Evolutionary conservation across 2,797 vertebrate species (phyloP).

Genomic region (Chromobotia macracanthus): DNA sequence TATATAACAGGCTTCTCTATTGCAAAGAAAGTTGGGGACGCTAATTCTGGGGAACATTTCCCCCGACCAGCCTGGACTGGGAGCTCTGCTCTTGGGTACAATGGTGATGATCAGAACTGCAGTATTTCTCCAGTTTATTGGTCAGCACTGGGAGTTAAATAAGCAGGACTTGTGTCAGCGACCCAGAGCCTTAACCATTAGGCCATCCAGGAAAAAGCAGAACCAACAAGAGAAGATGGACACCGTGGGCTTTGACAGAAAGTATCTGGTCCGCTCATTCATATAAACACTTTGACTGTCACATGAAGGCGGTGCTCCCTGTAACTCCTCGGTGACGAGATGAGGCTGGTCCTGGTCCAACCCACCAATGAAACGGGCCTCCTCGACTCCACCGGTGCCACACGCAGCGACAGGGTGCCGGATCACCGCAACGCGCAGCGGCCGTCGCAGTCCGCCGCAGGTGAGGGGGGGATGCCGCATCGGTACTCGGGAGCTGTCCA

Average conservation of each 20-base stretch:
- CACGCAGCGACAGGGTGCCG: slow-evolving; percentile 68
- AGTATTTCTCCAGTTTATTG: background rate
- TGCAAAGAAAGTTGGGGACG: background rate
- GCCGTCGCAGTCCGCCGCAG: slow-evolving; percentile 62
- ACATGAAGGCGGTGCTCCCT: slow-evolving; percentile 59
- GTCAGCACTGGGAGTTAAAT: too few relatives aligned
- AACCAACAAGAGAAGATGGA: background rate
- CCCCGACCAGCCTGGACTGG: too few relatives aligned
- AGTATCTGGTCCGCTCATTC: slow-evolving; percentile 46
- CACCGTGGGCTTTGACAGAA: background rate
- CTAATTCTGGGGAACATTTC: background rate
- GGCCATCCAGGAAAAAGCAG: background rate
- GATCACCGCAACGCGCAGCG: slow-evolving; percentile 69
- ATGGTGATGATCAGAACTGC: background rate
- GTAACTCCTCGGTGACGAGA: slow-evolving; percentile 66
- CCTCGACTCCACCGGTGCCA: slow-evolving; percentile 78
- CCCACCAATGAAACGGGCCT: slow-evolving; percentile 81
- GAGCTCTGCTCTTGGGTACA: background rate
- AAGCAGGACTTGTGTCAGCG: background rate
- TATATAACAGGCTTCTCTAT: background rate
- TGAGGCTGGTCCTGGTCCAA: slow-evolving; percentile 83
- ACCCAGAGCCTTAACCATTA: background rate
- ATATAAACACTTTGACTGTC: slow-evolving; percentile 51
- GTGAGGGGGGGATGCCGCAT: slow-evolving; percentile 65
- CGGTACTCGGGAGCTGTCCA: slow-evolving; percentile 64